Evolutionary conservation across 2,113 vertebrate species (phyloP).

Genomic region (Oxygymnocypris stewartii): DNA sequence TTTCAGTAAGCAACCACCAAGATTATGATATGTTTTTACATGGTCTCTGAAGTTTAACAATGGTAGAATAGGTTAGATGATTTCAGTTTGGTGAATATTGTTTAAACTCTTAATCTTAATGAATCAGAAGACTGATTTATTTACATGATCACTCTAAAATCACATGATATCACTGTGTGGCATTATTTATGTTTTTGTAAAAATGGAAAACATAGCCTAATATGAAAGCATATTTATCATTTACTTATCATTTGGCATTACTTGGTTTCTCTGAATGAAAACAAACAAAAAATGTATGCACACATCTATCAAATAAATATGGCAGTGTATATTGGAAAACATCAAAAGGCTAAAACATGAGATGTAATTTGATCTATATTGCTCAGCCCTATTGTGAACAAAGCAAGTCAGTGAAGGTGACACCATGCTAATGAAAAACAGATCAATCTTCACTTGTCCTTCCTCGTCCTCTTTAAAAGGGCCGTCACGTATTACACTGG

Average conservation of each 20-base stretch:
- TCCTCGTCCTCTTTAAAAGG: not conserved
- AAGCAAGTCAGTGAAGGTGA: conserved; percentile 3
- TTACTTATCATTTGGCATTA: not conserved
- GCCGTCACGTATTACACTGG: not conserved
- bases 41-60: not conserved
- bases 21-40: not conserved
- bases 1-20: no score
- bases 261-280: not conserved
- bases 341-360: not conserved
- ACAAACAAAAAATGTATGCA: not conserved
- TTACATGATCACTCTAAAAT: no score
- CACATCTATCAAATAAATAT: not conserved
- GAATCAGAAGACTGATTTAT: no score
- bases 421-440: not conserved
- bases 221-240: no score
- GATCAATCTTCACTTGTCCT: not conserved
- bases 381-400: conserved; percentile 4
- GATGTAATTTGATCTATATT: not conserved
- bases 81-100: not conserved
- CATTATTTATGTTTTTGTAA: no score
- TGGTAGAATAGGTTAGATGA: not conserved
- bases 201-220: no score
- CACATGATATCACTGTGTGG: no score
- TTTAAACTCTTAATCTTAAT: not conserved
- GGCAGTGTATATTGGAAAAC: not conserved